These are phyloP conservation scores for Heliconius aoede DNA, from an alignment of 2,888 invertebrate genomes.

Conservation along the genomic window DNA sequence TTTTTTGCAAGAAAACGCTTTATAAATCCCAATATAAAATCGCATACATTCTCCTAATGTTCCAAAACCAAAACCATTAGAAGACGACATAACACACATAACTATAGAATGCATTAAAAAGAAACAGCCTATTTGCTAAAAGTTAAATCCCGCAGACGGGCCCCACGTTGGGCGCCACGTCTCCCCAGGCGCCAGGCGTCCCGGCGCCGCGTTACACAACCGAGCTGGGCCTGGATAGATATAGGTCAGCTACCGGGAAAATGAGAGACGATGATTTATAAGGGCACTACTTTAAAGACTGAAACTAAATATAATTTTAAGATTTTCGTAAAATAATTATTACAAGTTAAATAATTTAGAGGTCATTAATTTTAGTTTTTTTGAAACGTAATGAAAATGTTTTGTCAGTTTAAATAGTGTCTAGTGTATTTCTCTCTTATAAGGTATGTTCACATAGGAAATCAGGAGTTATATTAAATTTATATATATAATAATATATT, in stretches of 20 bases:
- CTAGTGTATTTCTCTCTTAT: too few species aligned
- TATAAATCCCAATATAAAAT: too few species aligned
- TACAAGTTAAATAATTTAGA: background rate
- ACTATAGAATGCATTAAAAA: background rate
- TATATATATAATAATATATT: too few species aligned
- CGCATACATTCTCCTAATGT: too few species aligned
- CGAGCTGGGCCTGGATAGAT: conserved; percentile 46
- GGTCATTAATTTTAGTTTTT: background rate
- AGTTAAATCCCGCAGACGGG: conserved; percentile 42
- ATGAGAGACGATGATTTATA: conserved; percentile 8
- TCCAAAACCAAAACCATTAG: background rate
- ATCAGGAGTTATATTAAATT: too few species aligned
- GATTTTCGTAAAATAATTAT: background rate
- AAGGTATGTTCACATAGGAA: too few species aligned
- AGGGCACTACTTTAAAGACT: background rate
- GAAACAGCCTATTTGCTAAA: conserved; percentile 18
- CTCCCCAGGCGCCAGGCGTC: conserved; percentile 77
- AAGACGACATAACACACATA: background rate
- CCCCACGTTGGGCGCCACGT: conserved; percentile 67
- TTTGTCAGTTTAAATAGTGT: too few species aligned
- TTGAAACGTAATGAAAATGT: too few species aligned
- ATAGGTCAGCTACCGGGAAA: conserved; percentile 31
- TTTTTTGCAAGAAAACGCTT: too few species aligned
- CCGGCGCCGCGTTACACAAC: conserved; percentile 82
- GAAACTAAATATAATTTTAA: background rate